phyloP scores from a whole-genome alignment of 2,888 invertebrate genomes.

The Drosophila hamatofila region DNA sequence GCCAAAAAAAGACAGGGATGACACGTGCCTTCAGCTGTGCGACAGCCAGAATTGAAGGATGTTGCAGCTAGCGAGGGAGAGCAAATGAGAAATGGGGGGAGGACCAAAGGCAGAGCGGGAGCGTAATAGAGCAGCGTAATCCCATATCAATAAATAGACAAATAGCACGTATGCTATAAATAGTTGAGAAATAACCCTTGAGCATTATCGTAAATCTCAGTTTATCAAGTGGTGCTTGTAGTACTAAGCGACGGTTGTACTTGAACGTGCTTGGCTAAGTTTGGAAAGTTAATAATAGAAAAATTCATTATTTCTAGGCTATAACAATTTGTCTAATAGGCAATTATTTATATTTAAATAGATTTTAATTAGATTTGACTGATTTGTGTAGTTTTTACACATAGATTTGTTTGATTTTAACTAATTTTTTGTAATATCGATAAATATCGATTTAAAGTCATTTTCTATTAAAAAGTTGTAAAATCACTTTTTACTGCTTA shows the following conservation, averaged over 20 bases:
- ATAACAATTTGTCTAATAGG: neutral
- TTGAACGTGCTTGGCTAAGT: neutral
- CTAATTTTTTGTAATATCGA: neutral
- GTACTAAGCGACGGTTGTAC: neutral
- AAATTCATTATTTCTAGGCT: neutral
- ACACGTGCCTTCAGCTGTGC: conserved; percentile 43
- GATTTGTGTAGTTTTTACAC: too few relatives aligned
- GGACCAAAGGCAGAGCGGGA: neutral
- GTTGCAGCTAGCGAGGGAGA: neutral
- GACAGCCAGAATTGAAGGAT: conserved; percentile 33
- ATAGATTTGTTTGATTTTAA: neutral
- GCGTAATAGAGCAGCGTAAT: conserved; percentile 7
- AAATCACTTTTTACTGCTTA: too few relatives aligned
- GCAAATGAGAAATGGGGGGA: neutral
- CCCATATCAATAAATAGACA: conserved; percentile 33
- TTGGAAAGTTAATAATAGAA: neutral
- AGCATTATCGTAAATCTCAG: conserved; percentile 22
- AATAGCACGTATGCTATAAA: conserved; percentile 50
- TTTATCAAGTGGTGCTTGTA: neutral
- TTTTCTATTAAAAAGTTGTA: neutral
- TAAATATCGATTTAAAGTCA: neutral
- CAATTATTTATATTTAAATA: neutral
- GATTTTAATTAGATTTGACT: neutral
- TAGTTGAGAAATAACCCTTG: conserved; percentile 27
- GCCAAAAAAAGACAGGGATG: conserved; percentile 14